Evolutionary conservation across 1,140 invertebrate species (phyloP), one percentile per base, ranked within the genome.

Genomic region (Sycophaga agraensis): DNA sequence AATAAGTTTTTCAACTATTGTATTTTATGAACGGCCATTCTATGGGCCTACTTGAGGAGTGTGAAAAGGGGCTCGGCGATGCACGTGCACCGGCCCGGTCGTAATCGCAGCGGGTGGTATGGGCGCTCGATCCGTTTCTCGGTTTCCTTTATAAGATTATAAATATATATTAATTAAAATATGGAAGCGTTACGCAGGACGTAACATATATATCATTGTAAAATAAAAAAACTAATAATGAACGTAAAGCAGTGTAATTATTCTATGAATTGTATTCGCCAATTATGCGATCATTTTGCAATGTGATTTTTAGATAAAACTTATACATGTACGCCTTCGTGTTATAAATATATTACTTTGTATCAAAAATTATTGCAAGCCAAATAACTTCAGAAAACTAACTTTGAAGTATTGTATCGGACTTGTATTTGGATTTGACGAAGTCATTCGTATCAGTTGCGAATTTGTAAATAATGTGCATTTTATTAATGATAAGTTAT

Each of bases 171-270:
- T n/a, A n/a, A n/a, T n/a, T n/a, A n/a, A n/a, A n/a, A n/a, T n/a
- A n/a, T n/a, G n/a, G n/a, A n/a, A n/a, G n/a, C n/a, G n/a, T n/a
- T n/a, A n/a, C n/a, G n/a, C n/a, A n/a, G n/a, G n/a, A n/a, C n/a
- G n/a, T n/a, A n/a, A n/a, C n/a, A n/a, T n/a, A n/a, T n/a, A 73
- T 74, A 73, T 59, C 45, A 50, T 48, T 73, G 70, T 73, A 74
- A 66, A 64, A 72, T 73, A 70, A 31, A 59, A 4, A 11, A 40
- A 62, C 16, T 24, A 59, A 59, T 56, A 59, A 58, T 19, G 22
- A 66, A 28, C 16, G 26, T 34, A 42, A 49, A 7, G 35, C 7
- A 54, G 48, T 45, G 45, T 57, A 64, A 56, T 45, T 57, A 69
- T 64, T 68, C 65, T 21, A 63, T 63, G n/a, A 12, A 43, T 50